Evolutionary conservation across 2,113 vertebrate genomes (phyloP).

Genomic region (Corythornis cristatus): DNA sequence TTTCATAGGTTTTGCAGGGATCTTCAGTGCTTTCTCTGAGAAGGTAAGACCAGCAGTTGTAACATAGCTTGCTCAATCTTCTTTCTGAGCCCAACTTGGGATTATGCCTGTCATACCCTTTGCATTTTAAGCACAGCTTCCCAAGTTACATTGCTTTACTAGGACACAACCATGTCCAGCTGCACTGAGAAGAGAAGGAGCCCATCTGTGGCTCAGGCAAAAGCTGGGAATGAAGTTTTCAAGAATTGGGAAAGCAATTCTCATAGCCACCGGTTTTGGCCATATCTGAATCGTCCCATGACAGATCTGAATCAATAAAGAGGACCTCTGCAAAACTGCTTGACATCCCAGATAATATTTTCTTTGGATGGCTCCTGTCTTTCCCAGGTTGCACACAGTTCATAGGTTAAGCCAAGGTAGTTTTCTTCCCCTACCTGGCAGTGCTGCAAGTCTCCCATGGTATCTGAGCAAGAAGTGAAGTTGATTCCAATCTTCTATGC

Average conservation of each 20-base stretch:
- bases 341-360: neutral
- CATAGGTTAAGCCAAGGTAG: neutral
- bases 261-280: neutral
- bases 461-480: slow-evolving; percentile 14
- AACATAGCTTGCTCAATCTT: neutral
- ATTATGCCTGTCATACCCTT: neutral
- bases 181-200: neutral
- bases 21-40: neutral
- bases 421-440: neutral
- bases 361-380: neutral
- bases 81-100: neutral
- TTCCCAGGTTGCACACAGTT: neutral
- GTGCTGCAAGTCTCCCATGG: neutral
- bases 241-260: neutral
- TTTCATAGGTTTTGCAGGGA: neutral
- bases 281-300: neutral
- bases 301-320: neutral
- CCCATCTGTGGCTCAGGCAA: neutral
- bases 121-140: neutral
- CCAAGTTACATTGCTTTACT: neutral
- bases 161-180: neutral
- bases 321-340: neutral
- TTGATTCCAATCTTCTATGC: neutral
- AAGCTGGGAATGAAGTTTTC: neutral
- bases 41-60: neutral